Conservation (phyloP, 2,797 vertebrate species). For the Odontamblyopus lacepedii region DNA sequence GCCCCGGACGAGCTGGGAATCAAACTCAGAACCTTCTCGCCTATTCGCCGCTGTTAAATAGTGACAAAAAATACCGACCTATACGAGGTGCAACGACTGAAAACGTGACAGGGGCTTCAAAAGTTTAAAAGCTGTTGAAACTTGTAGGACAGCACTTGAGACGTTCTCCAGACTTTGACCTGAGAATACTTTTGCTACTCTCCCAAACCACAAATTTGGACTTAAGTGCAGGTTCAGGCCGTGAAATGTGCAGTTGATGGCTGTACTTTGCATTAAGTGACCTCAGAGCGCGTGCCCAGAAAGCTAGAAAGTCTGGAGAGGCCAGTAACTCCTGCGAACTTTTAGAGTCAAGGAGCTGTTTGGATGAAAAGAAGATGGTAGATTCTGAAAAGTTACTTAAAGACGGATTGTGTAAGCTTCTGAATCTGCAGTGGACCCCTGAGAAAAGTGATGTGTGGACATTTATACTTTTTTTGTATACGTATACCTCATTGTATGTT, state of each 20-base stretch:
- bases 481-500: too few relatives aligned
- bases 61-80: too few relatives aligned
- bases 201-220: conserved; percentile 45
- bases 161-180: conserved; percentile 25
- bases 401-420: too few relatives aligned
- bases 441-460: too few relatives aligned
- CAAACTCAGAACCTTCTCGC: too few relatives aligned
- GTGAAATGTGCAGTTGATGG: conserved; percentile 44
- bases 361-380: too few relatives aligned
- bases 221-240: conserved; percentile 48
- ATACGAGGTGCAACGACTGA: conserved; percentile 51
- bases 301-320: not conserved
- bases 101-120: too few relatives aligned
- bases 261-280: conserved; percentile 53
- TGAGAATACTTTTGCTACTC: conserved; percentile 40
- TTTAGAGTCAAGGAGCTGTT: conserved; percentile 26
- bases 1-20: too few relatives aligned
- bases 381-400: too few relatives aligned
- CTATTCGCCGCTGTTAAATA: too few relatives aligned
- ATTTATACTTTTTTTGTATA: too few relatives aligned
- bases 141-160: conserved; percentile 56
- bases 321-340: conserved; percentile 36
- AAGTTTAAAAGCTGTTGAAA: conserved; percentile 42
- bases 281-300: conserved; percentile 28
- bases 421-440: too few relatives aligned